Base-by-base conservation (phyloP, 2,113 vertebrate genomes). In the Centrocercus urophasianus region DNA sequence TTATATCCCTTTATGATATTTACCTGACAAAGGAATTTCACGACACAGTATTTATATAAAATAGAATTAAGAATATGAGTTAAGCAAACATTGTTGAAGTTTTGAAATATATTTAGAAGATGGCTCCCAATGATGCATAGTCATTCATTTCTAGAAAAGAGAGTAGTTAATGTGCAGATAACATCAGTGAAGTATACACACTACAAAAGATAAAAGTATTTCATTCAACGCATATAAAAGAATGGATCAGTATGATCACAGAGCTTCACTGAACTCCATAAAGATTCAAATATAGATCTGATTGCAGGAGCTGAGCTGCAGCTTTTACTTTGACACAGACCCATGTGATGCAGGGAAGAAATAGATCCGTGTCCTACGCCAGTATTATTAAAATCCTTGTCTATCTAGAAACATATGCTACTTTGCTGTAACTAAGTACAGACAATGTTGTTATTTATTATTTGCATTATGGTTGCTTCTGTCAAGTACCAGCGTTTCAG, bases 401-500 rank as follows among this genome's bases (percentile, higher is more conserved):
- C 13, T 50, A 82, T 24, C 66, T 65, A 79, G 36, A 54, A 90
- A 91, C 40, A 82, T 9, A 56, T 11, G 54, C 12, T 54, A 18
- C 34, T 92, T 93, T 84, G 21, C 28, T 66, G 59, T 69, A 81
- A 25, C 47, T 84, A 18, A 15, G 10, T 40, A 70, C 24, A 86
- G 67, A 38, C 32, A 42, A 27, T 73, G 72, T 54, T 87, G 73
- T 92, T 86, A 92, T 92, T 94, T 89, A 89, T 94, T 92, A 93
- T 90, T 90, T 75, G 61, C 73, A 84, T 93, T 88, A 81, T 48
- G 65, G 76, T 78, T 86, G 64, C 79, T 93, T 60, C 72, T 72
- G 80, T 63, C 82, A 83, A 80, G 12, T 3, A 66, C 64, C 32
- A 83, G 40, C 7, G 60, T 30, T 91, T 80, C 60, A 66, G 75